Base-by-base conservation (phyloP, 2,888 invertebrate species). In the Diarsia brunnea region DNA sequence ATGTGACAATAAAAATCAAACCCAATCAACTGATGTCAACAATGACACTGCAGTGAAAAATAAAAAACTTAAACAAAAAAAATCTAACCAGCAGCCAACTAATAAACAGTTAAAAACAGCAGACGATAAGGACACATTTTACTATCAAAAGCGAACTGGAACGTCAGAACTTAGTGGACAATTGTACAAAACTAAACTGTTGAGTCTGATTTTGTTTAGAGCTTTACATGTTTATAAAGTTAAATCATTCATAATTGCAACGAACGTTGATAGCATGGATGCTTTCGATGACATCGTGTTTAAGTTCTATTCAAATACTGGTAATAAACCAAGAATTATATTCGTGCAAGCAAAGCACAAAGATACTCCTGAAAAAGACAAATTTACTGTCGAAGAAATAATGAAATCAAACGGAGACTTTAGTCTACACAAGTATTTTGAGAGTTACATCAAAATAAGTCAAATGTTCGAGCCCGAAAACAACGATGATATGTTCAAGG, bases 201-300 rank as follows among this genome's bases (percentile, higher is more conserved):
- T 88, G 21, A 79, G 79, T 55, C 67, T 88, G 38, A 78, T 87
- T 47, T 82, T 87, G 53, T 65, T 87, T 21, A 79, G 84, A 67
- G 81, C 80, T 45, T 70, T 83, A 19, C 68, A 74, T 63, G 70
- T 79, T 58, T 43, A 79, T 4, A 63, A 84, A 5, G 69, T 87
- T 24, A 66, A 58, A 27, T n/a, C 73, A 66, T 82, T 84, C 53
- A 51, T 58, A 64, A 38, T 84, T 49, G 80, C 73, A 70, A 80
- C 80, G 24, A 88, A 85, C 43, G 65, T 87, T 1, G 63, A 78
- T 1, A 74, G 60, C 12, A 64, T 87, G 12, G 88, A 87, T 27
- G 87, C 85, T 61, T 84, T 89, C 31, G 87, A 89, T 79, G 88
- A 89, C 63, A 83, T 88, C 24, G 69, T 81, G 45, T 84, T 88